Conservation (phyloP, 2,888 invertebrate species). For the Coenonympha glycerion region DNA sequence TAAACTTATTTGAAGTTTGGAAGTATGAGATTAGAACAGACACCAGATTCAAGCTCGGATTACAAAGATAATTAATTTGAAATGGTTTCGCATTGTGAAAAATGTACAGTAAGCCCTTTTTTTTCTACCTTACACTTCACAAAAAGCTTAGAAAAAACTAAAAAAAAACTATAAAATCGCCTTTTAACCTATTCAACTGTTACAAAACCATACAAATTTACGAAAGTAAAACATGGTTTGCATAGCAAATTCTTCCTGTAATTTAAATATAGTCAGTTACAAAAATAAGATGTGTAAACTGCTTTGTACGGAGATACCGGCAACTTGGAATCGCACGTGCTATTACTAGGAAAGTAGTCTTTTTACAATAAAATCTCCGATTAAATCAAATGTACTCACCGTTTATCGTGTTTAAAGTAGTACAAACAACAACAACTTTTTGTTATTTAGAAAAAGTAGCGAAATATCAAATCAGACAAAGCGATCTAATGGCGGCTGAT, state of each 20-base stretch:
- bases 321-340: slow-evolving; percentile 12
- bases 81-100: neutral
- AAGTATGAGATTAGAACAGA: too few species aligned
- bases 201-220: too few species aligned
- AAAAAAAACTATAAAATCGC: too few species aligned
- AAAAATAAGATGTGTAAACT: slow-evolving; percentile 5
- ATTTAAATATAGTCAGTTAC: slow-evolving; percentile 6
- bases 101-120: neutral
- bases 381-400: slow-evolving; percentile 12
- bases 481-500: slow-evolving; percentile 24
- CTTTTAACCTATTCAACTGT: too few species aligned
- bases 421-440: slow-evolving; percentile 8
- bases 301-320: slow-evolving; percentile 12
- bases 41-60: too few species aligned
- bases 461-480: too few species aligned
- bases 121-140: slow-evolving; percentile 1
- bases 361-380: neutral
- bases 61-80: too few species aligned
- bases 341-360: neutral
- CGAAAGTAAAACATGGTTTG: neutral
- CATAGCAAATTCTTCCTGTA: neutral
- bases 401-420: neutral
- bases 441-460: too few species aligned
- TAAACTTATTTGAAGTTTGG: neutral
- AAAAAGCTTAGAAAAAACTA: neutral